A percentile compares a stretch with the other conserved stretches of the same genome.
Evolutionary conservation across 2,888 invertebrate genomes (phyloP).

Genomic region (Chalcis sispes): DNA sequence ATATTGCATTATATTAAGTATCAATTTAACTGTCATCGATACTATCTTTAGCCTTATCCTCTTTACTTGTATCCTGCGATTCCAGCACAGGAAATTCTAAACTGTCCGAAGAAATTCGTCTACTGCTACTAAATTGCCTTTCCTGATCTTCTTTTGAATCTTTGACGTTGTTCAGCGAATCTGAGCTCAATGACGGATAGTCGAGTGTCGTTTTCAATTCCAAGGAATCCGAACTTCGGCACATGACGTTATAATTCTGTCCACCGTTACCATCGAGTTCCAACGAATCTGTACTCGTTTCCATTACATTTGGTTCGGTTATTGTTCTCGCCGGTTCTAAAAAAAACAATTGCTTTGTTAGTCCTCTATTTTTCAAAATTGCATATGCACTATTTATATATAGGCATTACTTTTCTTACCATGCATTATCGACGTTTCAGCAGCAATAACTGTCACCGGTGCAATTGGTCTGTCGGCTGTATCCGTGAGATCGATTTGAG

Average conservation of each 20-base stretch:
- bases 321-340: constrained; percentile 25
- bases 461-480: constrained; percentile 59
- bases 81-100: constrained; percentile 70
- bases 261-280: constrained; percentile 78
- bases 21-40: constrained; percentile 65
- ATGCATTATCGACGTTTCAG: constrained; percentile 30
- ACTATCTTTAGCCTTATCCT: constrained; percentile 62
- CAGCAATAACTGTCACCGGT: constrained; percentile 46
- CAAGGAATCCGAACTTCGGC: constrained; percentile 83
- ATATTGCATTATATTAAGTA: constrained; percentile 35
- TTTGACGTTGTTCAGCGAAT: constrained; percentile 72
- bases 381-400: too few species aligned
- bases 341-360: background rate
- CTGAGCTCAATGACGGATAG: constrained; percentile 73
- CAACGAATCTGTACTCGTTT: constrained; percentile 81
- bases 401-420: constrained; percentile 21
- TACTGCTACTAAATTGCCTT: constrained; percentile 63
- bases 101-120: constrained; percentile 74
- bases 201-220: constrained; percentile 79
- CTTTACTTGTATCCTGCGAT: constrained; percentile 61
- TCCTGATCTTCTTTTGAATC: constrained; percentile 66
- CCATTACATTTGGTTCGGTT: constrained; percentile 78
- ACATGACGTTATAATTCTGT: constrained; percentile 77
- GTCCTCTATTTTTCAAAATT: too few species aligned
- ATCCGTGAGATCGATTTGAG: constrained; percentile 69